Base-by-base conservation (phyloP, 1,140 invertebrate species). In the Bactericera cockerelli region DNA sequence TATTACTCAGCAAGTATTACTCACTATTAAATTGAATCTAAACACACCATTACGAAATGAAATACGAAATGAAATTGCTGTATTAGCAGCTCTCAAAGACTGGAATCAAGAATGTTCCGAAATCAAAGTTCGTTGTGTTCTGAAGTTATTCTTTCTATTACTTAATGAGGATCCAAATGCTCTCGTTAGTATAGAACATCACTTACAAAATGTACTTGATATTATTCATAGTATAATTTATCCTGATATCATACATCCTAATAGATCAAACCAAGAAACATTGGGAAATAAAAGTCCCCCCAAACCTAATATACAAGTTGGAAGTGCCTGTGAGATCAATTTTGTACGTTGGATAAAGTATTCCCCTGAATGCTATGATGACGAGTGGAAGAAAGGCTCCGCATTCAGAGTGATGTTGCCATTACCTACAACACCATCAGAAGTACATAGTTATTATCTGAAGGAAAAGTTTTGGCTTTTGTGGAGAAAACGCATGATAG, bases 401-500 rank as follows among this genome's bases (percentile, higher is more conserved):
- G 1, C 22, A 16, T 2, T 24, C 21, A 31, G 28, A 66, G 26
- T 67, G 69, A 61, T 68, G 69, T 8, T 49, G 4, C n/a, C 42
- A 10, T n/a, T 49, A 16, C 42, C 42, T 8, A 4, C 22, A 4
- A 49, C n/a, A 4, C n/a, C n/a, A 8, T 16, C 42, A 6, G 42
- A 49, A 22, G 42, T 49, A n/a, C 42, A 49, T 49, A n/a, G 3
- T n/a, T n/a, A 10, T 1, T 91, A 82, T 69, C 67, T 93, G 1
- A 76, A 75, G 65, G 86, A 90, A 67, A 92, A 91, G 70, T 93
- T 89, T 68, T 82, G 76, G 0, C 73, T 73, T 49, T 73, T 75
- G 2, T 85, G 82, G 82, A 75, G 74, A 55, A 70, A 72, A 55
- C 67, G 70, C 16, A 74, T 70, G 22, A 63, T 69, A 54, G 66